Percentiles rank a stretch among this genome's conserved stretches.
Conservation (phyloP, 2,888 invertebrate species). For the Antheraea assamensis region DNA sequence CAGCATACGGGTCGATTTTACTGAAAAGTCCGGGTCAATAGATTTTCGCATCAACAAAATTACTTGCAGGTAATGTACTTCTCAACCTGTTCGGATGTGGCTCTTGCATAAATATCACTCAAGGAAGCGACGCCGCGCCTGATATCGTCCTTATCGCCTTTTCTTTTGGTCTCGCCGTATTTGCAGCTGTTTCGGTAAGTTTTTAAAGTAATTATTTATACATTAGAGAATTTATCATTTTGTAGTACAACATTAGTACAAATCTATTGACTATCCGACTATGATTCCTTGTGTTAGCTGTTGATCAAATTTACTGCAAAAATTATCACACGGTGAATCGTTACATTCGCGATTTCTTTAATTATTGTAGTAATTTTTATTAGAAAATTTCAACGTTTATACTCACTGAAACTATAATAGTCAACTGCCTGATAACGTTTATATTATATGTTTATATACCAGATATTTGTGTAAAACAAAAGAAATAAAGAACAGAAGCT, state of each 20-base stretch:
- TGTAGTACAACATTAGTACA: too few species aligned
- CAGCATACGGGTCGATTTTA: too few species aligned
- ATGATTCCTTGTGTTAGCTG: not conserved
- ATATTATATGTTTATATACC: not conserved
- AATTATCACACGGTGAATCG: not conserved
- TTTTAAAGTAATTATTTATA: not conserved
- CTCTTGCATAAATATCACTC: slow-evolving; percentile 84
- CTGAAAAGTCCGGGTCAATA: not conserved
- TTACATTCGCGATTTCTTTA: not conserved
- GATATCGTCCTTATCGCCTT: slow-evolving; percentile 88
- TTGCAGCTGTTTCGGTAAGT: slow-evolving; percentile 88
- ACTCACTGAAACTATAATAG: not conserved
- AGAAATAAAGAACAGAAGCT: not conserved
- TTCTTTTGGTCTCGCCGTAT: slow-evolving; percentile 93
- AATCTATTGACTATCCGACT: not conserved
- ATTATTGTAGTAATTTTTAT: not conserved
- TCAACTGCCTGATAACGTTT: not conserved
- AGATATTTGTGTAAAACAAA: not conserved
- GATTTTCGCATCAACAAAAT: not conserved
- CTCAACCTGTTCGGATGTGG: slow-evolving; percentile 96
- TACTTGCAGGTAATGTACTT: slow-evolving; percentile 86
- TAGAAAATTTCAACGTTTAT: not conserved
- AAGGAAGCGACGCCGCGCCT: slow-evolving; percentile 65
- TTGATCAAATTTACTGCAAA: not conserved
- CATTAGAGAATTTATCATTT: not conserved